These are phyloP conservation scores for Lepilemur septentrionalis DNA, from an alignment of 2,797 vertebrate species.

Conservation along the genomic window DNA sequence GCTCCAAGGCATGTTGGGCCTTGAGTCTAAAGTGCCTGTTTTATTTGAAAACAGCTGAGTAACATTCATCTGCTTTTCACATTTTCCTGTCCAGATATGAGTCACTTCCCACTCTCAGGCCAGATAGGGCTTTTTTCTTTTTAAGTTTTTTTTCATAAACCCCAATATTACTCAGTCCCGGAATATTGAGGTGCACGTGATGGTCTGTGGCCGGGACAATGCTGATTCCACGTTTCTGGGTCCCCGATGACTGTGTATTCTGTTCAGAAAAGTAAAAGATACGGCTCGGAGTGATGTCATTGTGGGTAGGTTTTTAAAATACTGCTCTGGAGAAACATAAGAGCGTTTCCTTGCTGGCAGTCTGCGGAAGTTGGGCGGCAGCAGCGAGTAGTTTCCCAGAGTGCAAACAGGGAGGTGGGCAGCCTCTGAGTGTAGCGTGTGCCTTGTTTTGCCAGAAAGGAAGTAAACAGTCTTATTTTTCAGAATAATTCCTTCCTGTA, in stretches of 20 bases:
- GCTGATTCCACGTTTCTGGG: constrained; percentile 69
- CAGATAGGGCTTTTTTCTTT: constrained; percentile 47
- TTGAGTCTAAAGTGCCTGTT: constrained; percentile 17
- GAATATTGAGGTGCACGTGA: constrained; percentile 53
- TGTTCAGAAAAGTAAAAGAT: constrained; percentile 42
- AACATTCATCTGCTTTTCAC: constrained; percentile 71
- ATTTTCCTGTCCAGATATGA: constrained; percentile 80
- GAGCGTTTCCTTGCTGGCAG: constrained; percentile 67
- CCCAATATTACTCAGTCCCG: constrained; percentile 32
- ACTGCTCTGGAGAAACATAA: constrained; percentile 59
- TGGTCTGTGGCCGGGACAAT: constrained; percentile 68
- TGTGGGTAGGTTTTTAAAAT: not conserved
- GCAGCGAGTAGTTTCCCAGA: constrained; percentile 1
- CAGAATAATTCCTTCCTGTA: constrained; percentile 70
- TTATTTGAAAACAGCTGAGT: constrained; percentile 66
- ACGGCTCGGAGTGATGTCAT: not conserved
- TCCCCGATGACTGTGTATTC: constrained; percentile 42
- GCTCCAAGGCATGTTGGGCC: not conserved
- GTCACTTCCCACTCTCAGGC: constrained; percentile 69
- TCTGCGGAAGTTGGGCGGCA: constrained; percentile 65
- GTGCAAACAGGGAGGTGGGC: not conserved
- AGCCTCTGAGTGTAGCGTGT: not conserved
- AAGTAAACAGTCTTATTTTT: constrained; percentile 23
- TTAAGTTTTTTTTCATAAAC: not conserved
- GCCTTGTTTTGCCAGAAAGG: constrained; percentile 63